Evolutionary conservation across 2,113 vertebrate genomes (phyloP).

Genomic region (Percina caprodes): DNA sequence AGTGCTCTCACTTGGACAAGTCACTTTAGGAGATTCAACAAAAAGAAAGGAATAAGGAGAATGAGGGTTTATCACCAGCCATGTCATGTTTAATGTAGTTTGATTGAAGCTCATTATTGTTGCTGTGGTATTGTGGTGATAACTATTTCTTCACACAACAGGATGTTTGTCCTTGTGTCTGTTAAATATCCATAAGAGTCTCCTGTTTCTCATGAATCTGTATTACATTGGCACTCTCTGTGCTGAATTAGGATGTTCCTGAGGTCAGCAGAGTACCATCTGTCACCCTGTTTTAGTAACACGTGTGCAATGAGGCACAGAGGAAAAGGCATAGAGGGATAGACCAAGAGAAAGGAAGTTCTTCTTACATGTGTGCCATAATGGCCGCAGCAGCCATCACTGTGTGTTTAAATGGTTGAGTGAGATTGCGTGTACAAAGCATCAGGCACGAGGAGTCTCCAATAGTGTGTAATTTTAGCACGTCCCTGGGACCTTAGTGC

Average conservation of each 20-base stretch:
- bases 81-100: conserved; percentile 3
- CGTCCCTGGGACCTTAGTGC: conserved; percentile 37
- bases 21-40: conserved; percentile 4
- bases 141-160: not conserved
- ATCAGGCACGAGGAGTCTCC: conserved; percentile 38
- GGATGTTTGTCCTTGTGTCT: conserved; percentile 4
- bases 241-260: conserved; percentile 55
- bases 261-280: conserved; percentile 76
- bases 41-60: not conserved
- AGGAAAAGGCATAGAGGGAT: conserved; percentile 41
- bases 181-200: not conserved
- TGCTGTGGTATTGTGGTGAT: not conserved
- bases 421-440: conserved; percentile 41
- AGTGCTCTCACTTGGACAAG: conserved; percentile 3
- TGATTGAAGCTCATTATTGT: not conserved
- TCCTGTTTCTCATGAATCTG: conserved; percentile 10
- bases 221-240: conserved; percentile 29
- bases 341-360: conserved; percentile 40
- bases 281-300: conserved; percentile 76
- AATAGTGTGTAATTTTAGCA: conserved; percentile 66
- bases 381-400: conserved; percentile 42
- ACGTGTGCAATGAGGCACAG: conserved; percentile 73
- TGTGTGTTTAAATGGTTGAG: conserved; percentile 50
- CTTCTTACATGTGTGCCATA: conserved; percentile 58
- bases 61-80: not conserved